Evolutionary conservation across 2,888 invertebrate genomes (phyloP).

Genomic region (Eucera pruinosa): DNA sequence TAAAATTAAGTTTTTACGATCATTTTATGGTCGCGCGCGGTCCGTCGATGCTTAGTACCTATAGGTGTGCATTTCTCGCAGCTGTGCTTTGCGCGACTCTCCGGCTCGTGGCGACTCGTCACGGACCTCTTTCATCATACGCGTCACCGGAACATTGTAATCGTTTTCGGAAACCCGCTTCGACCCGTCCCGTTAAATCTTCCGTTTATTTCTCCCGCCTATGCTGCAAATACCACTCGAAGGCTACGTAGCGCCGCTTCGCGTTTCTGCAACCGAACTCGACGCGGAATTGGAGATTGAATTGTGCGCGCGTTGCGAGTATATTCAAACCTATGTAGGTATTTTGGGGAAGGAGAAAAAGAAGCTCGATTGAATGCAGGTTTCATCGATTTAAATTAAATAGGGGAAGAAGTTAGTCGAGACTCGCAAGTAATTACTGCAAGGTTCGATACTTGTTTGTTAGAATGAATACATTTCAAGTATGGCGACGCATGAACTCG

Average conservation of each 20-base stretch:
- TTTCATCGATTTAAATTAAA: too few species aligned
- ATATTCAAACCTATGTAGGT: too few species aligned
- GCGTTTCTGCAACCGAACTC: background rate
- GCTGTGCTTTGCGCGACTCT: slow-evolving; percentile 65
- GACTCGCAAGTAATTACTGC: too few species aligned
- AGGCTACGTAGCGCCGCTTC: background rate
- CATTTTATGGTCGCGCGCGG: slow-evolving; percentile 84
- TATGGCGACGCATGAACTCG: too few species aligned
- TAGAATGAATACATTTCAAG: too few species aligned
- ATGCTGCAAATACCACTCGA: background rate
- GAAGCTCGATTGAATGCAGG: too few species aligned
- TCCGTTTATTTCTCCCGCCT: background rate
- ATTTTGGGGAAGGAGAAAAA: too few species aligned
- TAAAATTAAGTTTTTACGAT: slow-evolving; percentile 85
- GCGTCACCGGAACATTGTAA: slow-evolving; percentile 64
- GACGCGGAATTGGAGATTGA: background rate
- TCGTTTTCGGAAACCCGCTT: slow-evolving; percentile 25
- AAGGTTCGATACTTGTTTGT: too few species aligned
- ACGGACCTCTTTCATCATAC: slow-evolving; percentile 71
- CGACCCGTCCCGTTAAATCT: background rate
- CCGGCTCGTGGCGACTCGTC: slow-evolving; percentile 69
- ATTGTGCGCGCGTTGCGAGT: too few species aligned
- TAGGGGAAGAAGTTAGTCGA: too few species aligned
- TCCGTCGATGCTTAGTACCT: slow-evolving; percentile 79
- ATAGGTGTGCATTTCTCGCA: slow-evolving; percentile 74